Evolutionary conservation across 2,113 vertebrate species (phyloP).

Genomic region (Ranitomeya variabilis): DNA sequence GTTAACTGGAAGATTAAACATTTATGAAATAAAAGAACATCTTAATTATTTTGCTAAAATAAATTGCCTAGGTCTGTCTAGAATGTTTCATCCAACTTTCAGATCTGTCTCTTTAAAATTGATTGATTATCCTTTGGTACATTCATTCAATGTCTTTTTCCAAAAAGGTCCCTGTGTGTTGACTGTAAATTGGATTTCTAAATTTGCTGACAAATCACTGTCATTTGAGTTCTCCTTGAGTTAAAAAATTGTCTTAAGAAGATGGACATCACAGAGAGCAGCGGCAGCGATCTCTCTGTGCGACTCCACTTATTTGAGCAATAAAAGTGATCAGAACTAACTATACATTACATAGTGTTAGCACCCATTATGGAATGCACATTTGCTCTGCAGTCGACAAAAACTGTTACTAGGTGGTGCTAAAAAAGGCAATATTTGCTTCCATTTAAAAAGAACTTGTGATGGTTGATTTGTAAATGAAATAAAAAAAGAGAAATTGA

Average conservation of each 20-base stretch:
- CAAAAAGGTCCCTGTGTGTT: neutral
- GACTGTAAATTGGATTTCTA: neutral
- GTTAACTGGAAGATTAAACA: neutral
- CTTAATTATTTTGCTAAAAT: neutral
- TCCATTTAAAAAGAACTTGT: too few species aligned
- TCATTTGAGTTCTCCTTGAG: neutral
- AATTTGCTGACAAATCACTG: neutral
- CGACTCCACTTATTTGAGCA: too few species aligned
- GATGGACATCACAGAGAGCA: too few species aligned
- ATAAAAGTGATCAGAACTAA: too few species aligned
- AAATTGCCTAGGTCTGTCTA: neutral
- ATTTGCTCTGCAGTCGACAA: too few species aligned
- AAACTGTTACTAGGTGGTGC: too few species aligned
- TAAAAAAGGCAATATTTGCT: too few species aligned
- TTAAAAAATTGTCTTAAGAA: neutral
- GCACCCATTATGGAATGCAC: too few species aligned
- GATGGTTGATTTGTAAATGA: too few species aligned
- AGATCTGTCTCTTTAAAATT: neutral
- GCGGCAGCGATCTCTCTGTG: too few species aligned
- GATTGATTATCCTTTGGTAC: neutral
- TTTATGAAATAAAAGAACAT: neutral
- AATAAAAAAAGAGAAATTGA: too few species aligned
- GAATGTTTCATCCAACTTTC: slow-evolving; percentile 16
- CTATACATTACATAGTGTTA: too few species aligned
- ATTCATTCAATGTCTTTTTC: neutral